A percentile compares a stretch with the other conserved stretches of the same genome.
Evolutionary conservation across 2,888 invertebrate genomes (phyloP).

Genomic region (Trissolcus brochymenae): DNA sequence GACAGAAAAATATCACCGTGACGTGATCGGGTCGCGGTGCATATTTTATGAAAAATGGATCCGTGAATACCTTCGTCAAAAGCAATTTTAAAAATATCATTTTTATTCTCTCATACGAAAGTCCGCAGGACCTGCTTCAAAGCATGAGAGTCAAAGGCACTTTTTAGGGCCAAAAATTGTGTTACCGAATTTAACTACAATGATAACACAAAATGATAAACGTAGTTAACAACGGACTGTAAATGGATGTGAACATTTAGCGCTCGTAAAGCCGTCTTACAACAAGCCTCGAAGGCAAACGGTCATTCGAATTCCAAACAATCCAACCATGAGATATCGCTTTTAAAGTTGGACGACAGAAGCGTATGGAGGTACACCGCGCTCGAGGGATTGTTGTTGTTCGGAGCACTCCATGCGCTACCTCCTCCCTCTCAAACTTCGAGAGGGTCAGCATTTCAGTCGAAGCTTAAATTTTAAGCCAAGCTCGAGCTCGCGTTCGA

Average conservation of each 20-base stretch:
- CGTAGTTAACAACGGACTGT: conserved; percentile 32
- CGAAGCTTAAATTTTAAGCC: conserved; percentile 57
- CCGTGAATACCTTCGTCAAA: background rate
- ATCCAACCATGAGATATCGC: conserved; percentile 60
- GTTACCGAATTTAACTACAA: conserved; percentile 15
- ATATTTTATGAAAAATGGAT: too few species aligned
- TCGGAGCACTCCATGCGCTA: conserved; percentile 48
- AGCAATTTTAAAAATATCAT: background rate
- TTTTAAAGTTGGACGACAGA: conserved; percentile 58
- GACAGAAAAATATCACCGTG: conserved; percentile 22
- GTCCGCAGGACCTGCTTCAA: background rate
- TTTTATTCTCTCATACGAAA: background rate
- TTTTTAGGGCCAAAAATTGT: background rate
- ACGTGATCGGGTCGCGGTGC: conserved; percentile 5
- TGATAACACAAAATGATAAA: conserved; percentile 37
- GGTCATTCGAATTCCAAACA: conserved; percentile 60
- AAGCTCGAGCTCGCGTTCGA: conserved; percentile 48
- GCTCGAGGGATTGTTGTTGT: conserved; percentile 61
- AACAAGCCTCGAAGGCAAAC: conserved; percentile 48
- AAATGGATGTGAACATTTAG: conserved; percentile 54
- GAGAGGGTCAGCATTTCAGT: conserved; percentile 55
- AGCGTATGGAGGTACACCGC: conserved; percentile 57
- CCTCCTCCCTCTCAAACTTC: conserved; percentile 52
- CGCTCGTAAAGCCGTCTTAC: conserved; percentile 56
- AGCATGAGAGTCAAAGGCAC: background rate